Conservation (phyloP, 2,797 vertebrate species). For the Etheostoma perlongum region DNA sequence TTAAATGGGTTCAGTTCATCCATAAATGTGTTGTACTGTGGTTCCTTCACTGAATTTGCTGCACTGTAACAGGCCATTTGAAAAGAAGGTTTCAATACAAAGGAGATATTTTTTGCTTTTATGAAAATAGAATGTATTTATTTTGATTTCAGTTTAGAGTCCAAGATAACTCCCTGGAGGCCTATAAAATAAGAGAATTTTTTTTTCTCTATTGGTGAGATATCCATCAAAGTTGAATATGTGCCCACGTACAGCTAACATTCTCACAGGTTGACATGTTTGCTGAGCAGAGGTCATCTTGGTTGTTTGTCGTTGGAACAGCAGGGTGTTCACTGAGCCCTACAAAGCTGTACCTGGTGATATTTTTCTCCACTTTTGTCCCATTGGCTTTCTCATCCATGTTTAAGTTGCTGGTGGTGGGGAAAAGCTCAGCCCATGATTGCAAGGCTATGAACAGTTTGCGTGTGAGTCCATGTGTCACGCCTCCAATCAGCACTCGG, state of each 20-base stretch:
- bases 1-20: slow-evolving; percentile 29
- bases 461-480: slow-evolving; percentile 7
- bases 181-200: not conserved
- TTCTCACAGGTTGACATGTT: slow-evolving; percentile 13
- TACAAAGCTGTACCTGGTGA: slow-evolving; percentile 9
- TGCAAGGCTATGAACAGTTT: slow-evolving; percentile 15
- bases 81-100: slow-evolving; percentile 10
- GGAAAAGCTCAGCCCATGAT: not conserved
- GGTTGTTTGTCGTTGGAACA: slow-evolving; percentile 12
- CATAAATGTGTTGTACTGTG: slow-evolving; percentile 7
- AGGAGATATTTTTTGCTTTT: slow-evolving; percentile 1
- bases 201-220: not conserved
- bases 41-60: not conserved
- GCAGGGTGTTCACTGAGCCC: slow-evolving; percentile 16
- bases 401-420: slow-evolving; percentile 13
- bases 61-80: not conserved
- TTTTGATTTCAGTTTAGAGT: not conserved
- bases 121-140: slow-evolving; percentile 10
- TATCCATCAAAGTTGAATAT: slow-evolving; percentile 10
- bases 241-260: not conserved
- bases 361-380: slow-evolving; percentile 3
- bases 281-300: slow-evolving; percentile 4
- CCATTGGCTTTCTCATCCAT: slow-evolving; percentile 25
- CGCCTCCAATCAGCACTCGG: not conserved
- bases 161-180: not conserved